phyloP scores from a whole-genome alignment of 2,888 invertebrate species.

The Parthenolecanium corni region DNA sequence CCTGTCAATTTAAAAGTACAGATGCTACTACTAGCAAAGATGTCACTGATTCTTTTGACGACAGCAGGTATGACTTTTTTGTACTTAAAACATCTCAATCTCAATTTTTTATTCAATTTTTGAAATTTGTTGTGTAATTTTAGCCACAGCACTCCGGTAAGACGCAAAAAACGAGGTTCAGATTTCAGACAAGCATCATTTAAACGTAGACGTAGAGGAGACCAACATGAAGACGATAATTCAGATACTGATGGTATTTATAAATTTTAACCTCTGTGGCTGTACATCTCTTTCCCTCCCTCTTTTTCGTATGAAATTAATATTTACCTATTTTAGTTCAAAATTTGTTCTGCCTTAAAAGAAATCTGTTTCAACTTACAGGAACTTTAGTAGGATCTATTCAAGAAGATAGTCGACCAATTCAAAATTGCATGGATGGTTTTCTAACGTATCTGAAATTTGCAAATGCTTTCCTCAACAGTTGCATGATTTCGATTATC shows the following conservation, averaged over 20 bases:
- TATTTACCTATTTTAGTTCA: too few relatives aligned
- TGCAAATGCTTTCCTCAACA: conserved; percentile 59
- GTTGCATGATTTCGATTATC: conserved; percentile 69
- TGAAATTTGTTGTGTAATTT: too few relatives aligned
- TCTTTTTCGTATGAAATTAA: too few relatives aligned
- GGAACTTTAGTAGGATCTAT: conserved; percentile 4
- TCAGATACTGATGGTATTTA: background rate
- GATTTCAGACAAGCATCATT: conserved; percentile 11
- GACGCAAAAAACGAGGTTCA: conserved; percentile 3
- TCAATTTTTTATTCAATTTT: too few relatives aligned
- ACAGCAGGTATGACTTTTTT: conserved; percentile 10
- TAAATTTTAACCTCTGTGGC: too few relatives aligned
- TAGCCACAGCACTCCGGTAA: background rate
- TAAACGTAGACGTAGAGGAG: background rate
- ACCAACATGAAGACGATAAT: background rate
- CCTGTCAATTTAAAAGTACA: conserved; percentile 26
- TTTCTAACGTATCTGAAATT: conserved; percentile 43
- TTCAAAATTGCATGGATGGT: conserved; percentile 30
- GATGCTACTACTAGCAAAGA: conserved; percentile 27
- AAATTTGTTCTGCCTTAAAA: too few relatives aligned
- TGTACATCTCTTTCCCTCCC: too few relatives aligned
- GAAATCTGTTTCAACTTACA: background rate
- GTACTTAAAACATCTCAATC: too few relatives aligned
- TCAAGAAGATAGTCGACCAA: background rate
- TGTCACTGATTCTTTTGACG: conserved; percentile 22